These are phyloP conservation scores for Pantherophis alleghaniensis DNA, from an alignment of 2,797 vertebrate species.

Conservation along the genomic window DNA sequence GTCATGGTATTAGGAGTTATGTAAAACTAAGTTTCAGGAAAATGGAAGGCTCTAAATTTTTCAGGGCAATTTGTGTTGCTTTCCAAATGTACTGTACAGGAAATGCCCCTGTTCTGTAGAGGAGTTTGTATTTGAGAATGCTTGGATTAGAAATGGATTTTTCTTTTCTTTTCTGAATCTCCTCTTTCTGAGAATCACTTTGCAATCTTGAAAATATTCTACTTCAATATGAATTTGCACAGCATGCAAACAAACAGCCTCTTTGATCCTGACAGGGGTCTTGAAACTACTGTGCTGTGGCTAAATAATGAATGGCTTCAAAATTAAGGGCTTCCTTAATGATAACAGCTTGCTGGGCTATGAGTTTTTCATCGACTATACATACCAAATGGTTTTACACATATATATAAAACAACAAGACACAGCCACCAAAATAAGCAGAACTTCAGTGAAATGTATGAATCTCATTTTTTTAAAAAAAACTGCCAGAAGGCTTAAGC, in stretches of 20 bases:
- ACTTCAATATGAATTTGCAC: not conserved
- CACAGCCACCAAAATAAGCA: not conserved
- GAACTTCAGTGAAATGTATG: not conserved
- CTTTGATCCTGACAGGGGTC: not conserved
- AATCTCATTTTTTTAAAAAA: slow-evolving; percentile 27
- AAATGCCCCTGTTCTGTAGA: not conserved
- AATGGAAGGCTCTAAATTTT: not conserved
- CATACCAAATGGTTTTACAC: not conserved
- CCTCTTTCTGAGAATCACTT: not conserved
- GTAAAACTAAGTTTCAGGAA: not conserved
- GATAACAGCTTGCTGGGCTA: not conserved
- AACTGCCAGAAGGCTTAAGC: not conserved
- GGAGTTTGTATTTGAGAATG: not conserved
- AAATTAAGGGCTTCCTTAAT: not conserved
- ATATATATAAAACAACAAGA: not conserved
- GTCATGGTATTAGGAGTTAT: not conserved
- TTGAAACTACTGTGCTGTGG: not conserved
- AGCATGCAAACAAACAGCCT: not conserved
- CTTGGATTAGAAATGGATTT: not conserved
- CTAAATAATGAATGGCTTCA: slow-evolving; percentile 7
- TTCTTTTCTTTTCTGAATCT: not conserved
- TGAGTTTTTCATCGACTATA: not conserved
- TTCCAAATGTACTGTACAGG: not conserved
- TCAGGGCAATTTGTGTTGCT: not conserved
- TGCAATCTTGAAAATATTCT: not conserved